Evolutionary conservation across 2,113 vertebrate genomes (phyloP).

Genomic region (Myrmecobius fasciatus): DNA sequence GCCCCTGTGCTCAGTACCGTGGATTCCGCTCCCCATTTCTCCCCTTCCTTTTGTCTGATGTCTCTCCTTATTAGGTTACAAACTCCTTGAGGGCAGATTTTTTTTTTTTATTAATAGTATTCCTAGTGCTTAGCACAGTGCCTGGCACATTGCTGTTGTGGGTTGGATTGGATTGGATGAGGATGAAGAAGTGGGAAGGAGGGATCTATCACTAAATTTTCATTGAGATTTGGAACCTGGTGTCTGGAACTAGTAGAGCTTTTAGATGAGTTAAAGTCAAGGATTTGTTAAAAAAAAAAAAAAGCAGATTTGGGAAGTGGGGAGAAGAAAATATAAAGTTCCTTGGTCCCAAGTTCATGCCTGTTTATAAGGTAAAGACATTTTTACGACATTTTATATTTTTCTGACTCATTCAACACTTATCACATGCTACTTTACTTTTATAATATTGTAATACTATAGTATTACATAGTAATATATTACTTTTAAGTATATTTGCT

Average conservation of each 20-base stretch:
- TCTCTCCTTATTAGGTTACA: background rate
- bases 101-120: background rate
- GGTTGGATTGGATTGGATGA: background rate
- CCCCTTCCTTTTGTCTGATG: background rate
- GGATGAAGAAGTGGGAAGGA: background rate
- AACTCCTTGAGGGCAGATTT: background rate
- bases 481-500: background rate
- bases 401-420: background rate
- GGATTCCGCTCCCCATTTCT: background rate
- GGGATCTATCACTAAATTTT: background rate
- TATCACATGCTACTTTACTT: background rate
- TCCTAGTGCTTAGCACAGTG: background rate
- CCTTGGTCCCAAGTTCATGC: background rate
- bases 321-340: background rate
- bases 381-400: background rate
- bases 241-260: background rate
- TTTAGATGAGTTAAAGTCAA: background rate
- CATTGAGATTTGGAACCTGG: background rate
- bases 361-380: background rate
- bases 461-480: background rate
- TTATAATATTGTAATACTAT: background rate
- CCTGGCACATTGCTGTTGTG: background rate
- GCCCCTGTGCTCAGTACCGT: background rate
- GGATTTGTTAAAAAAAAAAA: background rate
- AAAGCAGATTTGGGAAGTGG: background rate